Conservation (phyloP, 2,797 vertebrate genomes). For the Eurystomus glaucurus region DNA sequence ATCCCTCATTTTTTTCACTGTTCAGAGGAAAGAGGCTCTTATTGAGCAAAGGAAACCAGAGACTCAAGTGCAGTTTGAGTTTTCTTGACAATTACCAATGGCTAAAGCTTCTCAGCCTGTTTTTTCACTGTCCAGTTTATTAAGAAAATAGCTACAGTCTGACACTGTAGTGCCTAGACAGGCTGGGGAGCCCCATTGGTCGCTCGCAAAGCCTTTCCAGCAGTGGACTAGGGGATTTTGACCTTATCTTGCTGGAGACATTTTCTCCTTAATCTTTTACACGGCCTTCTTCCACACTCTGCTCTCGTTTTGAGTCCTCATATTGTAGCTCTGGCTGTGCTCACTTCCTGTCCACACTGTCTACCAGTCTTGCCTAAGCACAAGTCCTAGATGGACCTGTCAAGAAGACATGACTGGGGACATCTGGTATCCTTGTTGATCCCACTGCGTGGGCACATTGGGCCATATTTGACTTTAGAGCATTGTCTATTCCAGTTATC, state of each 20-base stretch:
- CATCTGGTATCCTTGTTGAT: neutral
- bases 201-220: neutral
- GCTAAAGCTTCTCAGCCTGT: neutral
- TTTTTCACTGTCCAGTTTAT: neutral
- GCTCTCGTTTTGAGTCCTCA: neutral
- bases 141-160: slow-evolving; percentile 7
- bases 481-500: neutral
- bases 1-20: neutral
- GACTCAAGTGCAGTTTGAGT: neutral
- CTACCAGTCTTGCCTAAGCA: neutral
- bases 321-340: neutral
- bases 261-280: neutral
- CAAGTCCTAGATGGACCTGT: neutral
- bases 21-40: slow-evolving; percentile 36
- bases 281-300: neutral
- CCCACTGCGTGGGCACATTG: neutral
- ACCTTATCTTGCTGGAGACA: neutral
- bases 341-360: neutral
- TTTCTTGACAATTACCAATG: neutral
- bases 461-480: neutral
- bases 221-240: neutral
- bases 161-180: neutral
- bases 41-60: neutral
- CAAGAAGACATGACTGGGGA: neutral
- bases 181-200: neutral